phyloP scores from a whole-genome alignment of 2,113 vertebrate species.

The Brachypodius melanocephalos region DNA sequence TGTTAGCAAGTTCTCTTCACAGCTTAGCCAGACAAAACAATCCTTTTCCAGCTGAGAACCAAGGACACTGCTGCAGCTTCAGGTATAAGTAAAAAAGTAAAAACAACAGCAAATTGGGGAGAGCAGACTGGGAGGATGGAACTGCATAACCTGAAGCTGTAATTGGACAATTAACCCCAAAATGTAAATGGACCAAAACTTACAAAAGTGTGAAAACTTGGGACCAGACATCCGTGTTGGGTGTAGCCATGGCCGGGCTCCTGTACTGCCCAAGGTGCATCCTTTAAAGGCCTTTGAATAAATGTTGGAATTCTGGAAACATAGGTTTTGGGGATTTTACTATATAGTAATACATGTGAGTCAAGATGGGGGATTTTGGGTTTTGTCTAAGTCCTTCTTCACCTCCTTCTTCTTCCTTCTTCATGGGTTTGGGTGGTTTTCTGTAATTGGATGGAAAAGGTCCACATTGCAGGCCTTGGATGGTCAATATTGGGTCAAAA shows the following conservation, averaged over 20 bases:
- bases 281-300: background rate
- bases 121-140: background rate
- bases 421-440: too few species aligned
- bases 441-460: too few species aligned
- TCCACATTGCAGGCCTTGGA: too few species aligned
- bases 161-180: background rate
- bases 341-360: too few species aligned
- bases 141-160: background rate
- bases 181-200: background rate
- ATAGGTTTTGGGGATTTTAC: too few species aligned
- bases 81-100: background rate
- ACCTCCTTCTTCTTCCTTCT: too few species aligned
- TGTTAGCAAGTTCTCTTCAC: background rate
- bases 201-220: background rate
- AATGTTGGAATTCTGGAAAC: too few species aligned
- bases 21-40: background rate
- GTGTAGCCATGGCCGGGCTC: background rate
- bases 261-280: background rate
- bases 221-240: background rate
- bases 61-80: background rate
- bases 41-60: background rate
- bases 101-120: background rate
- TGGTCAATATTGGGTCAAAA: too few species aligned
- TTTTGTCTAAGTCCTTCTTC: too few species aligned
- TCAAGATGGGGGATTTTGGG: too few species aligned